These are phyloP conservation scores for Tolypeutes matacus DNA, from an alignment of 2,797 vertebrate species.

Conservation along the genomic window DNA sequence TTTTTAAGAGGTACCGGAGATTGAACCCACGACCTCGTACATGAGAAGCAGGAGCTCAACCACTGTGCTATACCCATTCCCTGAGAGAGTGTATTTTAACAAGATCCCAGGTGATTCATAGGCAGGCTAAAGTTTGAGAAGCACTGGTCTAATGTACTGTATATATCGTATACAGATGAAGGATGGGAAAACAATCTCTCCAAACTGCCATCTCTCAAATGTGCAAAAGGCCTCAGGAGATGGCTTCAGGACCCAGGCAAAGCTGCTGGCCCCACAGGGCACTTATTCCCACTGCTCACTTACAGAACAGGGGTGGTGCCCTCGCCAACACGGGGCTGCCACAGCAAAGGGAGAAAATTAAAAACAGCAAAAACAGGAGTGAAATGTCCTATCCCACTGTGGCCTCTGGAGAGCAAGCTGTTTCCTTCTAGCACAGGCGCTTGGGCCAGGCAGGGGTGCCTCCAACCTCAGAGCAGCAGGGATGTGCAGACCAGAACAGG, in stretches of 20 bases:
- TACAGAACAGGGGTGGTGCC: neutral
- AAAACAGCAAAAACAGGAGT: neutral
- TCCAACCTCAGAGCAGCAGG: neutral
- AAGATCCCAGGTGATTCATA: neutral
- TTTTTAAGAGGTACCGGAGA: too few relatives aligned
- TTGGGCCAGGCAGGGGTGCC: neutral
- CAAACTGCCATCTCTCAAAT: neutral
- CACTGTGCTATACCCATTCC: too few relatives aligned
- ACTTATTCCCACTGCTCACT: neutral
- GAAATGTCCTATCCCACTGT: neutral
- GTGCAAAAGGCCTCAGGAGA: neutral
- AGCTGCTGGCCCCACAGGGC: neutral
- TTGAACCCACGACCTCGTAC: too few relatives aligned
- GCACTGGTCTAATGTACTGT: neutral
- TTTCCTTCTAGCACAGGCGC: neutral
- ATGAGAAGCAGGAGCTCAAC: too few relatives aligned
- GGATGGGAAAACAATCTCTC: neutral
- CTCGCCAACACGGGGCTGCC: neutral
- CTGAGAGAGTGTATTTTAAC: neutral
- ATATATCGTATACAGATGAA: neutral
- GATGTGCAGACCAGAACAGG: neutral
- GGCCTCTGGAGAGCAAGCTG: neutral
- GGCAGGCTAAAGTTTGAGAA: neutral
- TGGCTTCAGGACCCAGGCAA: conserved; percentile 20
- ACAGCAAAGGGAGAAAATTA: neutral